Evolutionary conservation across 2,113 vertebrate genomes (phyloP), one percentile per base, ranked within the genome.

Genomic region (Oryzias woworae): DNA sequence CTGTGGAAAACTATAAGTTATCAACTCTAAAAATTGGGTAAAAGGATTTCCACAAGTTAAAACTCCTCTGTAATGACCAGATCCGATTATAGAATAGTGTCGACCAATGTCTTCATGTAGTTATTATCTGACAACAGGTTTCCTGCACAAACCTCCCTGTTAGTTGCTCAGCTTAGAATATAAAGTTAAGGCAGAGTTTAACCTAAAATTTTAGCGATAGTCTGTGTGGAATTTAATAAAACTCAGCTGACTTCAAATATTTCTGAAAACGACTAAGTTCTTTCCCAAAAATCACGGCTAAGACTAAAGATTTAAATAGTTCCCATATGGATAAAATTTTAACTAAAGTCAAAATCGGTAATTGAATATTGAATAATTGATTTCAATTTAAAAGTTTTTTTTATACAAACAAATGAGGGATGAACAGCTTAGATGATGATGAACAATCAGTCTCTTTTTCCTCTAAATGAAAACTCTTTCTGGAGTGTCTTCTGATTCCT

Each of bases 31-130:
- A 78, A 41, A 7, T 53, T 46, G 50, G 31, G 69, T 73, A 69
- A 63, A 80, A 63, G 44, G 83, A 64, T 62, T 65, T 74, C 79
- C 53, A 62, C 28, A 65, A 53, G 74, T 70, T 17, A 54, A 49
- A 62, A 73, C 70, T 70, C 60, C 41, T 26, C 45, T 81, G 53
- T 75, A 73, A 77, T 77, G 73, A 76, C 61, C 77, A 68, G 77
- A 78, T 18, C 6, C 28, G 54, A 24, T 53, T 14, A 14, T 47
- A 71, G 51, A n/a, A 16, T 14, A 54, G 49, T 2, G 2, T 43
- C 67, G 60, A 77, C 61, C 75, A 47, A 82, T 77, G 62, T 72
- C 48, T 18, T 67, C 5, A 5, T 44, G 36, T 60, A 58, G 23
- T 26, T 58, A n/a, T 28, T 46, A 20, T 18, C 18, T 41, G 57